Conservation (phyloP, 1,140 invertebrate genomes). For the Metaphire vulgaris region DNA sequence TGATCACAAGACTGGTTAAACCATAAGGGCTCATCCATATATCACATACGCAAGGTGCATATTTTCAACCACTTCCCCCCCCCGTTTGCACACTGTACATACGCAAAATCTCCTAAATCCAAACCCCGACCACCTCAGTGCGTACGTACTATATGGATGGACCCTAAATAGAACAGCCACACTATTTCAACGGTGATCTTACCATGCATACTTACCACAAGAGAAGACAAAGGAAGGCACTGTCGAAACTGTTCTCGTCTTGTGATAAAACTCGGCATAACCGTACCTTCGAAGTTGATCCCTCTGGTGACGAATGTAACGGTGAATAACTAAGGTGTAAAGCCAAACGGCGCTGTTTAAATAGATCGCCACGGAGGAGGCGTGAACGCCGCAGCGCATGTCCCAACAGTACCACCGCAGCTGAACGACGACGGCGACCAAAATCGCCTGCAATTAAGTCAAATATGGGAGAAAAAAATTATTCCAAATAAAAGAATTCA, state of each 20-base stretch:
- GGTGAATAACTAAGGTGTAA: conserved; percentile 1
- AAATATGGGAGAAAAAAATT: too few species aligned
- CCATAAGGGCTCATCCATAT: too few species aligned
- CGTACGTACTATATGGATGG: too few species aligned
- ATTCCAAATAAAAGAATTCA: neutral
- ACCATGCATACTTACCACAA: neutral
- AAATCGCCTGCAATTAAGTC: neutral
- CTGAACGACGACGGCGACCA: neutral
- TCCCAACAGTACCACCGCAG: conserved; percentile 1
- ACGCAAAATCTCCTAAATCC: too few species aligned
- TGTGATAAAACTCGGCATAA: conserved; percentile 10
- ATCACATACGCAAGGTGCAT: too few species aligned
- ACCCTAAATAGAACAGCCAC: too few species aligned
- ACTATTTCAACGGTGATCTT: too few species aligned
- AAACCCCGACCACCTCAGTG: too few species aligned
- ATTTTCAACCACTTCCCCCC: too few species aligned
- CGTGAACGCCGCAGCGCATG: neutral
- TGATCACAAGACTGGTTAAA: too few species aligned
- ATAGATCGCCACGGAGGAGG: conserved; percentile 4
- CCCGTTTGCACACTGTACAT: too few species aligned
- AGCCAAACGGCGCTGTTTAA: conserved; percentile 11
- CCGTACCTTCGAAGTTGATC: conserved; percentile 1
- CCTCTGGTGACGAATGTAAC: neutral
- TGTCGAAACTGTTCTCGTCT: neutral
- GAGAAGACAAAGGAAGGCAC: neutral